Evolutionary conservation across 1,140 invertebrate species (phyloP).

Genomic region (Euschistus heros): DNA sequence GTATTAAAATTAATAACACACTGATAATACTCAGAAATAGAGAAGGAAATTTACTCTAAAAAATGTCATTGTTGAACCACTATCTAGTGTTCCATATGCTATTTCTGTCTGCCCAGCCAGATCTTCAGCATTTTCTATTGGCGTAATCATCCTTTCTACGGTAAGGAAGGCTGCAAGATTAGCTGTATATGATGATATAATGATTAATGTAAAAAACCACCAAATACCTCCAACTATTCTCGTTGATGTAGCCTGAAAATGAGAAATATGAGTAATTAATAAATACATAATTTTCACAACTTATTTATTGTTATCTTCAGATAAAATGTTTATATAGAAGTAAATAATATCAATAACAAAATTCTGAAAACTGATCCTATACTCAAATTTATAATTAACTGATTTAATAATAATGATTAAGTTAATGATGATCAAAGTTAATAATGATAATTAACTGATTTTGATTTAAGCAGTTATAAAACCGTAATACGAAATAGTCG

Average conservation of each 20-base stretch:
- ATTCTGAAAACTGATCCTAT: too few species aligned
- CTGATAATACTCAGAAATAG: too few species aligned
- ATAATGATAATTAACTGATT: too few species aligned
- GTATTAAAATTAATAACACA: too few species aligned
- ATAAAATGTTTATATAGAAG: too few species aligned
- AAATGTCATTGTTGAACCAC: conserved; percentile 71
- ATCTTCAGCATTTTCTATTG: conserved; percentile 76
- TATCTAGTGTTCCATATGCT: conserved; percentile 64
- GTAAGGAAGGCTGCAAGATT: conserved; percentile 81
- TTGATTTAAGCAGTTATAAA: too few species aligned
- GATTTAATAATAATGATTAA: too few species aligned
- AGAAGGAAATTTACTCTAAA: conserved; percentile 48
- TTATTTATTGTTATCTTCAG: too few species aligned
- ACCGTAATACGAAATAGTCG: too few species aligned
- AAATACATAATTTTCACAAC: neutral
- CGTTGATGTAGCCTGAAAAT: conserved; percentile 51
- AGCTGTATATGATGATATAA: conserved; percentile 81
- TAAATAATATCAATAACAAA: too few species aligned
- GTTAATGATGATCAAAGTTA: too few species aligned
- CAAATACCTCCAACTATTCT: conserved; percentile 67
- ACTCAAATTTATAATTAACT: too few species aligned
- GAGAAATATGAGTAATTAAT: neutral
- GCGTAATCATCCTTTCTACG: conserved; percentile 73
- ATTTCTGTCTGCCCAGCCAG: conserved; percentile 74
- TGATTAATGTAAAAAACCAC: conserved; percentile 85